Evolutionary conservation across 2,797 vertebrate species (phyloP).

Genomic region (Sciaenops ocellatus): DNA sequence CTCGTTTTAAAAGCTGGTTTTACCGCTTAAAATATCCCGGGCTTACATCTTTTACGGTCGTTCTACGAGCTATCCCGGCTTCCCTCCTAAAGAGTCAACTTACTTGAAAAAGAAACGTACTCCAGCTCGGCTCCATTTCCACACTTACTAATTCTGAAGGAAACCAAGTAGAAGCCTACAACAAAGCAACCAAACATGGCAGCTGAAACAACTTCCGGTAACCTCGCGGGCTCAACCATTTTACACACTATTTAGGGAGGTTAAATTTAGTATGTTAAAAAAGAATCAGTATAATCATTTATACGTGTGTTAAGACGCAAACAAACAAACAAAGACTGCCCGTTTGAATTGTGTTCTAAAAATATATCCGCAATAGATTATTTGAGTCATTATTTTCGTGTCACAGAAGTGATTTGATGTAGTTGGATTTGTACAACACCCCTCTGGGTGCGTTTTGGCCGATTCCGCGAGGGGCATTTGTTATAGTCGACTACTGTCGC

Average conservation of each 20-base stretch:
- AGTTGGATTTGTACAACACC: constrained; percentile 39
- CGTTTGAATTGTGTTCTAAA: fast-evolving
- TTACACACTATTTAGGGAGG: constrained; percentile 42
- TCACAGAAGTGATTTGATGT: neutral
- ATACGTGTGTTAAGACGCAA: fast-evolving
- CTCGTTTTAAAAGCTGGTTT: constrained; percentile 69
- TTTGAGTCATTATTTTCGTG: fast-evolving
- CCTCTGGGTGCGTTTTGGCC: constrained; percentile 47
- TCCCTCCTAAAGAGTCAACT: constrained; percentile 68
- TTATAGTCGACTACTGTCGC: constrained; percentile 74
- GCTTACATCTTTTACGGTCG: constrained; percentile 3
- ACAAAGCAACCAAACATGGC: constrained; percentile 91
- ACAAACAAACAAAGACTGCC: fast-evolving
- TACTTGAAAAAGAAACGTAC: constrained; percentile 90
- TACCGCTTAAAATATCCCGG: constrained; percentile 34
- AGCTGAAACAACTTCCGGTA: constrained; percentile 88
- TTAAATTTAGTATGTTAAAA: constrained; percentile 6
- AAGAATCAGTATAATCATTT: fast-evolving
- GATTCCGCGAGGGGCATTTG: constrained; percentile 77
- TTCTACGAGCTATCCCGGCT: constrained; percentile 35
- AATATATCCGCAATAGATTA: fast-evolving
- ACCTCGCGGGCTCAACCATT: constrained; percentile 82
- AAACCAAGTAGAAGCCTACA: constrained; percentile 86
- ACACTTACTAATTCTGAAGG: constrained; percentile 87
- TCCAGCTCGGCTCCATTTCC: constrained; percentile 90